phyloP scores from a whole-genome alignment of 2,797 vertebrate species.

The Sylvilagus floridanus region DNA sequence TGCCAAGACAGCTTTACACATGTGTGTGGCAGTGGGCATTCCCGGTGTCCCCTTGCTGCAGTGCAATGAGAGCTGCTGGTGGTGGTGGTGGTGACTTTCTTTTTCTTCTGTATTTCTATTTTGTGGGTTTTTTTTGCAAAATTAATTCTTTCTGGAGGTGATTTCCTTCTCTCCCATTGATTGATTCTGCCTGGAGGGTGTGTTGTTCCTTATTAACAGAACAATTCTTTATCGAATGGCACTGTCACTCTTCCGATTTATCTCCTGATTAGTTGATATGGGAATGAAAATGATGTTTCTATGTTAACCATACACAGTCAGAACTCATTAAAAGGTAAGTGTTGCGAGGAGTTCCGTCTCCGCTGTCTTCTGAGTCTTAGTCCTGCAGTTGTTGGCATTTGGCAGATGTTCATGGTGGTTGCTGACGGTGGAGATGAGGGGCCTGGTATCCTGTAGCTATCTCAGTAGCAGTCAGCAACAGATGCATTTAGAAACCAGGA shows the following conservation, averaged over 20 bases:
- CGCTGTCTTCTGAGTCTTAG: background rate
- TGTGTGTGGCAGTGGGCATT: background rate
- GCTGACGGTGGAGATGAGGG: background rate
- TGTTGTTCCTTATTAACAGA: constrained; percentile 38
- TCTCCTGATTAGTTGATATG: constrained; percentile 45
- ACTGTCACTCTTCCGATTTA: constrained; percentile 57
- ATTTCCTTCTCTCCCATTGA: constrained; percentile 33
- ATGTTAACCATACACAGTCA: constrained; percentile 60
- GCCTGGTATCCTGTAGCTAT: background rate
- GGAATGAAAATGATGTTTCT: constrained; percentile 58
- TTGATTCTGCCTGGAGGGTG: constrained; percentile 31
- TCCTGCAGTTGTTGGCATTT: background rate
- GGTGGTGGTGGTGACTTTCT: background rate
- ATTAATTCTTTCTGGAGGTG: constrained; percentile 32
- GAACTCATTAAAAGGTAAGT: constrained; percentile 76
- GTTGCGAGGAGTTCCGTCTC: background rate
- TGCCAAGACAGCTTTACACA: constrained; percentile 75
- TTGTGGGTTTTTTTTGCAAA: constrained; percentile 13
- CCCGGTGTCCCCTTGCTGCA: background rate
- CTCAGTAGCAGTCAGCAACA: background rate
- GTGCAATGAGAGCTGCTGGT: background rate
- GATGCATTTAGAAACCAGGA: constrained; percentile 6
- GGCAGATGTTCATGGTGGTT: background rate
- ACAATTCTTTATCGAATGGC: constrained; percentile 56
- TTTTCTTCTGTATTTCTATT: constrained; percentile 31